Base-by-base conservation (phyloP, 2,797 vertebrate genomes). In the Melanogrammus aeglefinus region DNA sequence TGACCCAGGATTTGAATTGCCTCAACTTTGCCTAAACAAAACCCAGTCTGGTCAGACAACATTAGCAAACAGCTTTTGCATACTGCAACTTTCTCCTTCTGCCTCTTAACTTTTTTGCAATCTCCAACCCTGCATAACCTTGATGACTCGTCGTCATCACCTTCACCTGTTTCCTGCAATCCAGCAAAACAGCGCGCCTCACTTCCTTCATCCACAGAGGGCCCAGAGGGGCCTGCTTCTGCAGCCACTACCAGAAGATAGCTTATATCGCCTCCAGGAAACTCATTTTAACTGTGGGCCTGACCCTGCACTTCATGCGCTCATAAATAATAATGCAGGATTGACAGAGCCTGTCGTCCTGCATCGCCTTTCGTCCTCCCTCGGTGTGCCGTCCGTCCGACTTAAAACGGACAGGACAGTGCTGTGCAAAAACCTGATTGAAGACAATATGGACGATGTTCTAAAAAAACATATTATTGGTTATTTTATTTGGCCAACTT, bases 311-410 rank as follows among this genome's bases (percentile, higher is more conserved):
- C 90, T 93, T 90, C 86, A 89, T 81, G 84, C 75, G 82, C 84
- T 87, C 88, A 90, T 93, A 93, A 93, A 94, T 92, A 93, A 91
- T 27, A 89, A 90, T 81, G 85, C 87, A 81, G 86, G 87, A 84
- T 89, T 80, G 83, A 84, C 80, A 84, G 81, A 77, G 81, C 83
- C 84, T 81, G 78, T 86, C 84, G 76, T 87, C 80, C 79, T 79
- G 82, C 6, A 36, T 36, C 6, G 35, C 85, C 86, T 85, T 82
- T 82, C 77, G 6, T 69, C 63, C 63, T 29, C 63, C 24, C 63
- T 69, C 63, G 63, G n/a, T 12, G 63, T 75, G 63, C 21, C 38
- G 33, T 70, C 73, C 71, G 9, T 66, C 35, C 27, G 12, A 27
- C 41, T 75, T 27, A 18, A 24, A 75, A 6, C 31, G 27, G 16